phyloP scores from a whole-genome alignment of 2,888 invertebrate genomes.

The Lithophane semibrunnea region DNA sequence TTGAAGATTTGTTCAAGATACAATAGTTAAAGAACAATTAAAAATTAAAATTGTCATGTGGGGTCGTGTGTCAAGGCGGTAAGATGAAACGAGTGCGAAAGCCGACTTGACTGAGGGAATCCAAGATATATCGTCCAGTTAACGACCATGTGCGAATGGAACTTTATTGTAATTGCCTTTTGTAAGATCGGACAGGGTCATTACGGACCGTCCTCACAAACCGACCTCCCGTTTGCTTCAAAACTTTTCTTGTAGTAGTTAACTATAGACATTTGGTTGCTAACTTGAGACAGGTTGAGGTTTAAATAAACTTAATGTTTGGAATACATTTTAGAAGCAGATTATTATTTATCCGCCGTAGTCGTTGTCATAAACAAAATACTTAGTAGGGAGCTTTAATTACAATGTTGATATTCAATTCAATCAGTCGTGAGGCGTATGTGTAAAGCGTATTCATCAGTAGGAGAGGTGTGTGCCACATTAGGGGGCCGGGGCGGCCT shows the following conservation, averaged over 20 bases:
- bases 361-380: constrained; percentile 51
- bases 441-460: constrained; percentile 87
- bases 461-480: constrained; percentile 86
- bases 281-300: constrained; percentile 69
- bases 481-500: constrained; percentile 88
- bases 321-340: constrained; percentile 38
- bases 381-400: constrained; percentile 61
- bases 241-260: constrained; percentile 81
- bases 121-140: constrained; percentile 89
- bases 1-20: constrained; percentile 31
- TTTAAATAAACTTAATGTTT: constrained; percentile 63
- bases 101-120: constrained; percentile 83
- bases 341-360: constrained; percentile 32
- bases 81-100: constrained; percentile 82
- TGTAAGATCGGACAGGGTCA: constrained; percentile 90
- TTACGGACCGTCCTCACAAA: constrained; percentile 85
- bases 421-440: constrained; percentile 79
- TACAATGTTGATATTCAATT: constrained; percentile 77
- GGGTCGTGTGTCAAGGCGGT: constrained; percentile 66
- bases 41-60: constrained; percentile 66
- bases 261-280: constrained; percentile 73
- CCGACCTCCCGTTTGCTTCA: constrained; percentile 82
- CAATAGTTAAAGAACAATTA: constrained; percentile 51
- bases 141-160: constrained; percentile 90
- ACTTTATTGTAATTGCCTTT: constrained; percentile 91